phyloP scores from a whole-genome alignment of 2,888 invertebrate genomes.

The Cryptophagus acutangulus region DNA sequence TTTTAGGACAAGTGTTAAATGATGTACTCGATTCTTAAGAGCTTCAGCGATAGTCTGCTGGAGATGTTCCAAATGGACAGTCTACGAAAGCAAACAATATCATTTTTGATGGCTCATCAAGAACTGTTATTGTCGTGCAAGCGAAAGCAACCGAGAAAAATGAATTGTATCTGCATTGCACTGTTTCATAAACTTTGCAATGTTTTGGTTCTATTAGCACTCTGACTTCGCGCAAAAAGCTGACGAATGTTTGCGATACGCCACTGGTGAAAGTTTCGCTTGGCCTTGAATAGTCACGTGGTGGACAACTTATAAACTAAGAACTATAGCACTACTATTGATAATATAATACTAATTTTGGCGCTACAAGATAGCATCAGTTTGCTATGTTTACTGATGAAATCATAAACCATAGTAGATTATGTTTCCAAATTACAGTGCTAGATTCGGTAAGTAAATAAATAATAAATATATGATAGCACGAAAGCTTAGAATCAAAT shows the following conservation, averaged over 20 bases:
- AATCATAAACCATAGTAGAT: too few relatives aligned
- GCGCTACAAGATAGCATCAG: too few relatives aligned
- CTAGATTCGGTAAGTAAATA: neutral
- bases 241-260: too few relatives aligned
- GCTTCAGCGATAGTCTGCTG: slow-evolving; percentile 52
- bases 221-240: slow-evolving; percentile 5
- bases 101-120: slow-evolving; percentile 13
- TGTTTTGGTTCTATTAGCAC: slow-evolving; percentile 31
- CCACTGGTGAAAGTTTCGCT: too few relatives aligned
- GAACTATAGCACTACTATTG: too few relatives aligned
- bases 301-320: too few relatives aligned
- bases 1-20: slow-evolving; percentile 49
- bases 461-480: slow-evolving; percentile 2
- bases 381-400: too few relatives aligned
- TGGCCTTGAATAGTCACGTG: too few relatives aligned
- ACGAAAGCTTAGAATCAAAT: too few relatives aligned
- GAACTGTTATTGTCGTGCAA: slow-evolving; percentile 22
- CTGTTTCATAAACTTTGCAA: slow-evolving; percentile 37
- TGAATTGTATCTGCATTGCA: slow-evolving; percentile 33
- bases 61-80: slow-evolving; percentile 58
- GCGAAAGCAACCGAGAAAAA: slow-evolving; percentile 28
- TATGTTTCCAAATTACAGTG: neutral
- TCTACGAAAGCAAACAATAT: slow-evolving; percentile 42
- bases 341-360: slow-evolving; percentile 14
- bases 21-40: slow-evolving; percentile 50